Base-by-base conservation (phyloP, 1,140 invertebrate species). In the Tribolium castaneum region DNA sequence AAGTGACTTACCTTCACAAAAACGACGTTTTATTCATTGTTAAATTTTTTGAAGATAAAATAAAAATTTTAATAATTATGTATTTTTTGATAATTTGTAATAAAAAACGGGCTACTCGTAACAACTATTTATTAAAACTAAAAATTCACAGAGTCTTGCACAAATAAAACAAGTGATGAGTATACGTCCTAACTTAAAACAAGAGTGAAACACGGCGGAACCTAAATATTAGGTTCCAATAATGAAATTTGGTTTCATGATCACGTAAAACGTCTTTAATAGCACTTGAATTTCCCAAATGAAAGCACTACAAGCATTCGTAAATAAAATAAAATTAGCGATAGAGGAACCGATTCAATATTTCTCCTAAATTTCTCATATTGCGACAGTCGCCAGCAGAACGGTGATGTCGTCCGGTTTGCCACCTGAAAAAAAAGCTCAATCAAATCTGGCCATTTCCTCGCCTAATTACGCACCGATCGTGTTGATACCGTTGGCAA, bases 351-450 rank as follows among this genome's bases (percentile, higher is more conserved):
- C 59, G 30, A 66, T 66, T 66, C 4, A 59, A 25, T 59, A 10
- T 30, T 59, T 14, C 10, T 5, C 19, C 54, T n/a, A 19, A n/a
- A 13, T n/a, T 22, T 62, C 78, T 81, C 78, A 86, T 83, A 86
- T 90, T 91, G 93, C 93, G 87, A 97, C 95, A 78, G 95, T 96
- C 82, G 95, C 96, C 82, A 99, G 90, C 82, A 99, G 91, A 83
- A 99, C 96, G 85, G 98, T 99, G 86, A 99, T 98, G 89, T 99
- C 98, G 87, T 99, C 98, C 59, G 97, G 97, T 90, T 98, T 98
- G 76, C 97, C 97, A 87, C 97, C 96, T 98, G 87, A 73, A 91
- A 92, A 82, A 85, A 88, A n/a, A n/a, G n/a, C 86, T 82, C 16
- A 1, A 25, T 54, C n/a, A 73, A 54, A 30, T 5, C 54, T n/a